Conservation (phyloP, 2,888 invertebrate genomes). For the Coelogynopora nodosa region DNA sequence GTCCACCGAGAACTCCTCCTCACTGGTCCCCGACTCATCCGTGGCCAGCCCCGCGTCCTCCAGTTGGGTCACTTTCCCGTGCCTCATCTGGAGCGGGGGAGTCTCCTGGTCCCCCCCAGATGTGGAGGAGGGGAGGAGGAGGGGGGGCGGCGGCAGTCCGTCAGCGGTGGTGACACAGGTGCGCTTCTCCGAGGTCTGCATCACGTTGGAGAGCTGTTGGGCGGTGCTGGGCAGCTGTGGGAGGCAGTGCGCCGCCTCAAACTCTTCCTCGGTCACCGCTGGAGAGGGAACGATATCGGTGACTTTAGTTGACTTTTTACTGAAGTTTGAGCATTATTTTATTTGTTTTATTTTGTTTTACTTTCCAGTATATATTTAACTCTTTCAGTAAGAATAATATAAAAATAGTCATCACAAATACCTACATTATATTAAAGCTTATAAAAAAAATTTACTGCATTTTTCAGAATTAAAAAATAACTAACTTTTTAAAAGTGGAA, state of each 20-base stretch:
- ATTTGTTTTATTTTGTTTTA: no score
- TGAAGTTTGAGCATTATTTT: no score
- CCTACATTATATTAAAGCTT: no score
- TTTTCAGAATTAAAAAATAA: no score
- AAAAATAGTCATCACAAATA: no score
- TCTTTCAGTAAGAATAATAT: no score
- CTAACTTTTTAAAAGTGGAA: no score
- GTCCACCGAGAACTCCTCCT: neutral
- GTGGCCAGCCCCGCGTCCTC: neutral
- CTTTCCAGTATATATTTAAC: no score
- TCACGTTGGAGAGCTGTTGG: neutral
- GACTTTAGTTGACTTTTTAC: no score
- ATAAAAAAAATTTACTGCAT: no score
- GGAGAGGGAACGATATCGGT: no score
- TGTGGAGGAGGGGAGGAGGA: neutral
- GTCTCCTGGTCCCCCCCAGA: neutral
- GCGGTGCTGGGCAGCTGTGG: neutral
- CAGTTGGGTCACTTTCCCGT: neutral
- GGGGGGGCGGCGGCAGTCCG: neutral
- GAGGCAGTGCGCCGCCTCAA: constrained; percentile 11
- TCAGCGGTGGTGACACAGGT: constrained; percentile 38
- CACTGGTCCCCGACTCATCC: neutral
- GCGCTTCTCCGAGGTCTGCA: constrained; percentile 40
- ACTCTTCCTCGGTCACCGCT: constrained; percentile 10
- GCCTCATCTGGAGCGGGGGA: neutral